These are phyloP conservation scores for Tribolium madens DNA, from an alignment of 1,140 invertebrate species.

Conservation along the genomic window DNA sequence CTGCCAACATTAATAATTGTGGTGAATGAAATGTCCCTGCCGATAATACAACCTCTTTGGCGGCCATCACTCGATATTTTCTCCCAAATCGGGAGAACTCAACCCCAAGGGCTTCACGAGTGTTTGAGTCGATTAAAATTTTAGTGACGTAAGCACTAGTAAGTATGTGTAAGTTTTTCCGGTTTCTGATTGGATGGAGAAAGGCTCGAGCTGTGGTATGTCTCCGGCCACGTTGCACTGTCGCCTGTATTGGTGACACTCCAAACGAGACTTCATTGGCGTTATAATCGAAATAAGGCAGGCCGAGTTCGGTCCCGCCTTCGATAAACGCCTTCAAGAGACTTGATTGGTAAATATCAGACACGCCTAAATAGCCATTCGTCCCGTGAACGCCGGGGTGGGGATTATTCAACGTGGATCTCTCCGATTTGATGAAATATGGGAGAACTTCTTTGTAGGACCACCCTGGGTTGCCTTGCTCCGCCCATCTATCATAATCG, in stretches of 20 bases:
- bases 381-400: constrained; percentile 69
- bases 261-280: constrained; percentile 71
- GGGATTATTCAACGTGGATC: constrained; percentile 72
- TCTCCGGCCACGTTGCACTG: constrained; percentile 69
- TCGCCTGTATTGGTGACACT: constrained; percentile 74
- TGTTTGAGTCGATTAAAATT: constrained; percentile 71
- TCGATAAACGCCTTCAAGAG: constrained; percentile 69
- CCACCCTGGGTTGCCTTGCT: constrained; percentile 82
- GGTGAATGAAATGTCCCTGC: constrained; percentile 68
- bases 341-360: constrained; percentile 1
- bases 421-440: constrained; percentile 84
- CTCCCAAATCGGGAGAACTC: constrained; percentile 69
- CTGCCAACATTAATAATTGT: constrained; percentile 72
- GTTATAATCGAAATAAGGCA: constrained; percentile 62
- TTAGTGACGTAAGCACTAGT: constrained; percentile 71
- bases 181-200: constrained; percentile 69
- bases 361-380: constrained; percentile 59
- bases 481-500: constrained; percentile 76
- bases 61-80: constrained; percentile 54
- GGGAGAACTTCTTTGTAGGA: constrained; percentile 81
- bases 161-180: constrained; percentile 76
- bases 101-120: constrained; percentile 73
- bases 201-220: constrained; percentile 72
- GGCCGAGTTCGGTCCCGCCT: constrained; percentile 69
- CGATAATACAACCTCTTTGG: constrained; percentile 56